phyloP scores from a whole-genome alignment of 2,797 vertebrate genomes.

The Rhabdomys pumilio region DNA sequence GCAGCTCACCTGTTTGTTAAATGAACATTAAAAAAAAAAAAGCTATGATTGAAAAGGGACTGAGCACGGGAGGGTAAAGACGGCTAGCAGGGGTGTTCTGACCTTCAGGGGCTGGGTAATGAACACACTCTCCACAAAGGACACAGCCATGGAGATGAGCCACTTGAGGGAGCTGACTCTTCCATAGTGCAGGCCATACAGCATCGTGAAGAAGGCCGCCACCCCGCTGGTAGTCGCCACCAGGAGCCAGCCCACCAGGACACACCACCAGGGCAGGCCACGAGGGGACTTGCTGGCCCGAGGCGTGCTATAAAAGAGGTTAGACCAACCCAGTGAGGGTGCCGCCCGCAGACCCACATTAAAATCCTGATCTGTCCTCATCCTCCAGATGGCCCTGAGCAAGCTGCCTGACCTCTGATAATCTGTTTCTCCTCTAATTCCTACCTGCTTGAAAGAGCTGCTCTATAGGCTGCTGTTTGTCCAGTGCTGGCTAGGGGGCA shows the following conservation, averaged over 20 bases:
- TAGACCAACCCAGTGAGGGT: background rate
- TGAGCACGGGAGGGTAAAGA: background rate
- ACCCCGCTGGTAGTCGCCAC: conserved; percentile 93
- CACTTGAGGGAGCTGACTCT: conserved; percentile 96
- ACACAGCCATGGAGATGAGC: conserved; percentile 97
- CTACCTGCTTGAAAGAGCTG: background rate
- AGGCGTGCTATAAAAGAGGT: background rate
- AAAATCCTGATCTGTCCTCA: background rate
- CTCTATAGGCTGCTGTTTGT: background rate
- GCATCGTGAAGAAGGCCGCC: conserved; percentile 96
- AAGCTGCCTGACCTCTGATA: background rate
- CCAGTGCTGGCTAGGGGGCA: background rate
- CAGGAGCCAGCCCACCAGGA: conserved; percentile 95
- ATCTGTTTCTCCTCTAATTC: conserved; percentile 6
- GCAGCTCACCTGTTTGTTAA: background rate
- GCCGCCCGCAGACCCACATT: background rate
- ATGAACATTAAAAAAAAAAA: background rate
- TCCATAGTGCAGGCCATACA: conserved; percentile 96
- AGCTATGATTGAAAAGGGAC: background rate
- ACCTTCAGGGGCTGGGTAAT: conserved; percentile 98
- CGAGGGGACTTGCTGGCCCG: conserved; percentile 84
- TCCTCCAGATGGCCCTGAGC: background rate
- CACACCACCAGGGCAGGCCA: conserved; percentile 97
- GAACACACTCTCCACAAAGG: conserved; percentile 97
- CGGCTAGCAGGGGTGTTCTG: conserved; percentile 65